Evolutionary conservation across 23 tunicate genomes (phyloP).

Genomic region (Pegea sp.): DNA sequence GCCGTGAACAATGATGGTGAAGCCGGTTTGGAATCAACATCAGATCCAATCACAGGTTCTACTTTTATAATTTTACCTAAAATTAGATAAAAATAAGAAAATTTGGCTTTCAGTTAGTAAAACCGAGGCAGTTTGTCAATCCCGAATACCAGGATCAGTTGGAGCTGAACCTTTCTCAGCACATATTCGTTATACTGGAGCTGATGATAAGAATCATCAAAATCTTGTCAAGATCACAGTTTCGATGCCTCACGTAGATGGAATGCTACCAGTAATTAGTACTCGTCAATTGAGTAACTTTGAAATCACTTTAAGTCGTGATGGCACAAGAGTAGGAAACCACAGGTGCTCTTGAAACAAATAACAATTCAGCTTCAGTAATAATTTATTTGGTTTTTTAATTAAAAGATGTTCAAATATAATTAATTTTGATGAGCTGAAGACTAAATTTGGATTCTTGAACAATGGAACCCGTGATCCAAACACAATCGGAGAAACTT

Average conservation of each 20-base stretch:
- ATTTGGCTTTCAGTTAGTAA: constrained; percentile 28
- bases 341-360: constrained; percentile 62
- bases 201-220: constrained; percentile 45
- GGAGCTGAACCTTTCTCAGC: constrained; percentile 98
- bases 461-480: constrained; percentile 43
- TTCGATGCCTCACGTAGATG: constrained; percentile 85
- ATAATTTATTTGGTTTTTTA: neutral
- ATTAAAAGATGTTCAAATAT: constrained; percentile 74
- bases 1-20: constrained; percentile 88
- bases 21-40: constrained; percentile 80
- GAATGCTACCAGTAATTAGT: constrained; percentile 90
- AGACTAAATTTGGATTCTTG: constrained; percentile 72
- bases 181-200: constrained; percentile 73
- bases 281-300: constrained; percentile 77
- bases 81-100: neutral
- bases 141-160: constrained; percentile 61
- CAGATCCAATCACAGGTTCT: constrained; percentile 58
- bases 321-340: constrained; percentile 54
- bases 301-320: constrained; percentile 74
- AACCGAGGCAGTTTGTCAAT: constrained; percentile 42
- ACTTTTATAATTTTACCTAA: neutral
- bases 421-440: constrained; percentile 44
- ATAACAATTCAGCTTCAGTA: neutral
- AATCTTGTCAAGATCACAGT: constrained; percentile 66
- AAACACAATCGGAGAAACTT: constrained; percentile 34